Evolutionary conservation across 2,888 invertebrate genomes (phyloP).

Genomic region (Priapulus caudatus): DNA sequence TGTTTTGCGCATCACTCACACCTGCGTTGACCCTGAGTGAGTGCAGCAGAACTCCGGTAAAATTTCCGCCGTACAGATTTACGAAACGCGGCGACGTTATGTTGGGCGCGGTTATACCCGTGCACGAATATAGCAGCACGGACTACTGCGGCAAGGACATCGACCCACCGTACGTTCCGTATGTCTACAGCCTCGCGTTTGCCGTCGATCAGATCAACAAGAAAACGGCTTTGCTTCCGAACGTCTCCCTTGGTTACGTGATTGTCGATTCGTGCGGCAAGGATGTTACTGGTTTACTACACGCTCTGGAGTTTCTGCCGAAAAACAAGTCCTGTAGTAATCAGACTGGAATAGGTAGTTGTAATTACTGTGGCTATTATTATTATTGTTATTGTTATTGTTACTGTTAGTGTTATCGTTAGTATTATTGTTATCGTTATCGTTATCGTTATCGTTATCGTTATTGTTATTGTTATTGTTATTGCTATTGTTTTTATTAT

Average conservation of each 20-base stretch:
- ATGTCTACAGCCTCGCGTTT: neutral
- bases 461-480: neutral
- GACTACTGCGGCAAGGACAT: neutral
- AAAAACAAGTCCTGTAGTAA: no score
- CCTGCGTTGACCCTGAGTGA: no score
- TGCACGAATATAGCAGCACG: neutral
- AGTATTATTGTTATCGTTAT: neutral
- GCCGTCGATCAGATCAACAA: neutral
- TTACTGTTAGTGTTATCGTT: neutral
- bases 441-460: conserved; percentile 3
- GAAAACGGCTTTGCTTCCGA: neutral
- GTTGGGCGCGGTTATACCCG: neutral
- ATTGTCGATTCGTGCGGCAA: neutral
- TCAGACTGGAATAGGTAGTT: neutral
- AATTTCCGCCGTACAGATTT: no score
- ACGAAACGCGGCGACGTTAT: neutral
- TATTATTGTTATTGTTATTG: neutral
- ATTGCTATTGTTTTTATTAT: conserved; percentile 1
- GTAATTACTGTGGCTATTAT: neutral
- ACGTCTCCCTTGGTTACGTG: neutral
- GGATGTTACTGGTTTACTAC: neutral
- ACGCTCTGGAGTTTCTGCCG: neutral
- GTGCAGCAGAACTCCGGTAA: no score
- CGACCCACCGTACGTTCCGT: neutral
- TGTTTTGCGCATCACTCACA: no score